A percentile compares a stretch with the other conserved stretches of the same genome.
Evolutionary conservation across 2,797 vertebrate species (phyloP).

Genomic region (Urocyon cinereoargenteus): DNA sequence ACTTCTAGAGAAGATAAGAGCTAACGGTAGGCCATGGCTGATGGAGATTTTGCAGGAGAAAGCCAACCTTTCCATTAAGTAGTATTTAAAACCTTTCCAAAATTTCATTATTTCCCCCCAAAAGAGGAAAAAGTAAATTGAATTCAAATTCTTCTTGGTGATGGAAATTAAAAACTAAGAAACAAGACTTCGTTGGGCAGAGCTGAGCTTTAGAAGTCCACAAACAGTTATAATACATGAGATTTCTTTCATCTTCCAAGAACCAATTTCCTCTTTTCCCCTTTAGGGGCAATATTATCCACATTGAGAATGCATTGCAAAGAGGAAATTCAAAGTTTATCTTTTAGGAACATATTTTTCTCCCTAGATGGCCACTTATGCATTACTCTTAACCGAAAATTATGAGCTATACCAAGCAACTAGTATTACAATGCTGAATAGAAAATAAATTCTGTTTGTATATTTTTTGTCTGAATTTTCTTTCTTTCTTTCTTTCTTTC

Average conservation of each 20-base stretch:
- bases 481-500: neutral
- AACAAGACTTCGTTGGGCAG: neutral
- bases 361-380: neutral
- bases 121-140: neutral
- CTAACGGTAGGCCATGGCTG: neutral
- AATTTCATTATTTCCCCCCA: neutral
- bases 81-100: neutral
- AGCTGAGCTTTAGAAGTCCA: neutral
- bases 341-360: conserved; percentile 14
- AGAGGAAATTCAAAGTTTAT: conserved; percentile 20
- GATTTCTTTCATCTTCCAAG: neutral
- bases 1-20: neutral
- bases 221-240: neutral
- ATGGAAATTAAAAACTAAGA: conserved; percentile 10
- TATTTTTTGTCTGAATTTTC: neutral
- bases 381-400: conserved; percentile 51
- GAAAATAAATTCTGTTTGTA: neutral
- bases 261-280: neutral
- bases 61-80: neutral
- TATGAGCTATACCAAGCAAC: neutral
- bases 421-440: neutral
- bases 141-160: neutral
- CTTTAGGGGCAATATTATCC: neutral
- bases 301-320: neutral
- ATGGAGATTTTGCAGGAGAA: neutral